Base-by-base conservation (phyloP, 2,888 invertebrate genomes). In the Apomyelois bistriatella region DNA sequence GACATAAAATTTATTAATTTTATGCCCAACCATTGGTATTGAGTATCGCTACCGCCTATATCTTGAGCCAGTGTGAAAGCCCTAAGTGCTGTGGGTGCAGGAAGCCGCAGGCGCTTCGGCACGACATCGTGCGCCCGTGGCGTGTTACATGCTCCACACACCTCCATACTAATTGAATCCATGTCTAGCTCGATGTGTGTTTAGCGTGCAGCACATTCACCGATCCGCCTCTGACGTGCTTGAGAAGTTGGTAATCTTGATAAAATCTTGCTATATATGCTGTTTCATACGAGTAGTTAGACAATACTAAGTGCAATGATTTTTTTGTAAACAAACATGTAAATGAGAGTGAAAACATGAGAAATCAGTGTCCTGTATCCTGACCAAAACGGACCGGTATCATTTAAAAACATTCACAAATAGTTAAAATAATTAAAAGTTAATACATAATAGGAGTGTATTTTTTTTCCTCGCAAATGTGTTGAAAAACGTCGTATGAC, bases 161-260 rank as follows among this genome's bases (percentile, higher is more conserved):
- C 79, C 77, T 76, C 72, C 72, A 53, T 69, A 64, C 74, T 82
- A 84, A 85, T 85, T 84, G 83, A 84, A 84, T 83, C 74, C 76
- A 58, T 69, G 80, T 79, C 82, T 74, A 70, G 65, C 66, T 62
- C 70, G 56, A 69, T 68, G 69, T 67, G 61, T 64, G 63, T 68
- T 68, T 68, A 67, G 62, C 64, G 62, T 66, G 70, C 64, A 64
- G 65, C 63, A 28, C 28, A 32, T 13, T 46, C 66, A 66, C 63
- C 60, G 66, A 56, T 60, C 59, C 60, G 58, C 48, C 57, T 54
- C 49, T 48, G 48, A 13, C 37, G n/a, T 12, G 40, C 22, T 30
- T 15, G 49, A 48, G 36, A 36, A 49, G 30, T 30, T 46, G 46
- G 46, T 9, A 30, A 46, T 46, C 46, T 30, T 46, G 46, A 46